These are phyloP conservation scores for Phytoseiulus persimilis DNA, from an alignment of 2,888 invertebrate species.

Conservation along the genomic window DNA sequence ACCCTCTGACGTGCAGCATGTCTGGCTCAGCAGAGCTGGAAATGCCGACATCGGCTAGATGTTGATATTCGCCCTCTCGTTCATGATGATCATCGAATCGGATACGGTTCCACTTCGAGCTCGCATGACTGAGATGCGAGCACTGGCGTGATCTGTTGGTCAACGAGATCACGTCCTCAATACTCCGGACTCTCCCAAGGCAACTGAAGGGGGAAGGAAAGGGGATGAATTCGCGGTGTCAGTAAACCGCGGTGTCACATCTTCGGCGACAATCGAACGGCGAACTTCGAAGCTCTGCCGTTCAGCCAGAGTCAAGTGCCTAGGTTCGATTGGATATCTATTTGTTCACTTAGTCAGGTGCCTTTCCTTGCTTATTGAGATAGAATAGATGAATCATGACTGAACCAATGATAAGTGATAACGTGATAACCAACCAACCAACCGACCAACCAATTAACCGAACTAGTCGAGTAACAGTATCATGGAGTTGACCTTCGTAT, in stretches of 20 bases:
- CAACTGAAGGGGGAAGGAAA: background rate
- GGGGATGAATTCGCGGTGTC: background rate
- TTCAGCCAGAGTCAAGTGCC: background rate
- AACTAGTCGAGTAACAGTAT: background rate
- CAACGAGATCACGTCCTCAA: background rate
- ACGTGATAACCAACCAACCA: background rate
- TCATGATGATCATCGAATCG: background rate
- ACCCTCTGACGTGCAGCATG: background rate
- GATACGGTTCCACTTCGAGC: background rate
- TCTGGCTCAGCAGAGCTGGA: background rate
- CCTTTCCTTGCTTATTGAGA: slow-evolving; percentile 17
- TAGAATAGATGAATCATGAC: background rate
- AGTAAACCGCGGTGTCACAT: background rate
- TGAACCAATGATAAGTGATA: background rate
- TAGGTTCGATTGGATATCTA: background rate
- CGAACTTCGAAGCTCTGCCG: background rate
- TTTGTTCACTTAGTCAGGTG: slow-evolving; percentile 39
- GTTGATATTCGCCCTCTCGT: background rate
- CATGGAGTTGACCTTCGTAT: background rate
- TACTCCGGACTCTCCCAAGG: background rate
- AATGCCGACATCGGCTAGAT: background rate
- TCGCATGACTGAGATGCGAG: background rate
- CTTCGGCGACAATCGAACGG: background rate
- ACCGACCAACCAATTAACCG: background rate
- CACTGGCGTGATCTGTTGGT: background rate